These are phyloP conservation scores for Poeciliopsis paucimaculata DNA, from an alignment of 2,797 vertebrate species.

Conservation along the genomic window DNA sequence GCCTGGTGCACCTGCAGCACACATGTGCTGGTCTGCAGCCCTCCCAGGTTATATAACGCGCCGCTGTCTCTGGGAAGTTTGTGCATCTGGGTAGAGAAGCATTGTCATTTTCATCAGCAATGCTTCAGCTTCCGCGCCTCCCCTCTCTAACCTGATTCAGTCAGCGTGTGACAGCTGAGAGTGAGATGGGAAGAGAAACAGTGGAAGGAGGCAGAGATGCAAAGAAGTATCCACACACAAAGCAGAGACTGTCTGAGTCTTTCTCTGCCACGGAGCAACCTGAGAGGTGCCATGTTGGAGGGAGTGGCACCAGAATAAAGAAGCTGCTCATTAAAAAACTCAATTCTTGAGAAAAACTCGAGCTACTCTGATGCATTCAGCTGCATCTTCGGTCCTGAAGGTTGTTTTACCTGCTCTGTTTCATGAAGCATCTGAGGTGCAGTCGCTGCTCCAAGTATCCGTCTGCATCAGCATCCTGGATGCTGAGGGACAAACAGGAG, in stretches of 20 bases:
- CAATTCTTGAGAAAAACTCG: neutral
- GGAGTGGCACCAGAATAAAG: constrained; percentile 19
- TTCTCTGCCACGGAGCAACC: constrained; percentile 47
- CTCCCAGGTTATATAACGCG: constrained; percentile 66
- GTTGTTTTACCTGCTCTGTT: neutral
- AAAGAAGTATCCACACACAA: constrained; percentile 67
- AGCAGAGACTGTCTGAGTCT: constrained; percentile 72
- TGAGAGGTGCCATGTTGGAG: constrained; percentile 47
- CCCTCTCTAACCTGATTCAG: constrained; percentile 84
- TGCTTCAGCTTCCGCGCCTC: constrained; percentile 65
- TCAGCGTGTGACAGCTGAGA: constrained; percentile 82
- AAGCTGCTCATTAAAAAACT: neutral
- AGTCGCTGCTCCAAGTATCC: constrained; percentile 30
- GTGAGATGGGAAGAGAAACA: constrained; percentile 67
- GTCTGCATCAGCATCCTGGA: constrained; percentile 25
- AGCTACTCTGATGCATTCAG: neutral
- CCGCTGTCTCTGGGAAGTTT: constrained; percentile 54
- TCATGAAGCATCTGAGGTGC: neutral
- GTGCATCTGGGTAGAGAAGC: constrained; percentile 57
- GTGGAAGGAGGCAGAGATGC: constrained; percentile 56
- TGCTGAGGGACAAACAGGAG: constrained; percentile 39
- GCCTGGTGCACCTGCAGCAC: constrained; percentile 29
- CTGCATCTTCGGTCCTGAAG: neutral
- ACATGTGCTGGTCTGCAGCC: constrained; percentile 15
- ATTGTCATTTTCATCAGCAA: constrained; percentile 77